Evolutionary conservation across 2,113 vertebrate species (phyloP), one percentile per base, ranked within the genome.

Genomic region (Lonchura striata): DNA sequence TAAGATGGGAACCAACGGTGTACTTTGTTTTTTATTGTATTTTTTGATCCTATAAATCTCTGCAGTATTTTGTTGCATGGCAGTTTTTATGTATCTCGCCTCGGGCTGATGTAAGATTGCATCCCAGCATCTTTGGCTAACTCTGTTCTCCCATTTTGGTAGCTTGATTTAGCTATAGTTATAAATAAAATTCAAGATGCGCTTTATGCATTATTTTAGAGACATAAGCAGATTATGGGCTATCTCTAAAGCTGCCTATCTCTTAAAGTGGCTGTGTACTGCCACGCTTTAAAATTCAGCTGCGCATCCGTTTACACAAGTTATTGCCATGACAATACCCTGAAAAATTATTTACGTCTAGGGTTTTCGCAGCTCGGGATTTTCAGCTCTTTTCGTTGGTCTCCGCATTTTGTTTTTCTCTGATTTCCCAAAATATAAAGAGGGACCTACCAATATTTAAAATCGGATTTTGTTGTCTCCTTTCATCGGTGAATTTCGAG

Each of bases 271-370:
- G 2, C 3, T 54, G 19, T 9, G 30, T 31, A n/a, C 13, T 4
- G 4, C 39, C 21, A 10, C 49, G 5, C 19, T 69, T 79, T 31
- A 52, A 80, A 91, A 85, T 53, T n/a, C 46, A 80, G 13, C 21
- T 12, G 25, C 15, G 1, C 1, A 4, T 35, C 56, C 7, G 2
- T 92, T 78, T 57, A 33, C 13, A 8, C 3, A 14, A n/a, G 15
- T 44, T n/a, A 50, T 42, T 27, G 4, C 16, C 21, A 1, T 3
- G 15, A 9, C 5, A 74, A 31, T 15, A 47, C 2, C 10, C 19
- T 21, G 35, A 64, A 37, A 90, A 90, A 77, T 28, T 69, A 59
- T 56, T 74, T 42, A 22, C 27, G 22, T 24, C 20, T 63, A 9
- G 5, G 4, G 8, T 56, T 88, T 80, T 64, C 6, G 1, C 70